A percentile compares a stretch with the other conserved stretches of the same genome.
phyloP scores from a whole-genome alignment of 2,797 vertebrate genomes.

The Apogon hyalosoma region DNA sequence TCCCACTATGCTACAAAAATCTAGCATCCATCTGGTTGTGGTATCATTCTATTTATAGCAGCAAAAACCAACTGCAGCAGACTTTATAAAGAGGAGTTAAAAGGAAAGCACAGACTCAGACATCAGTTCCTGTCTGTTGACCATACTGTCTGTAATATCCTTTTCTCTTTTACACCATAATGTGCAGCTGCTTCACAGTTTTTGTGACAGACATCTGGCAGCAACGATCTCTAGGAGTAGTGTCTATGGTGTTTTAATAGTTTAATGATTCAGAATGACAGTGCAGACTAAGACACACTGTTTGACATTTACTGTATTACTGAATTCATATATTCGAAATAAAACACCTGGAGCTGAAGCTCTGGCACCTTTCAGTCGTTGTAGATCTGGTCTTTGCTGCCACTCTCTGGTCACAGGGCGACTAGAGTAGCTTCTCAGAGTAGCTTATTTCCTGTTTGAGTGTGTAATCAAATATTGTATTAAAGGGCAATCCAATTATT shows the following conservation, averaged over 20 bases:
- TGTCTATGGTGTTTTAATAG: background rate
- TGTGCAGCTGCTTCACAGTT: background rate
- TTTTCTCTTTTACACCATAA: background rate
- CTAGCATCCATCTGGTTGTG: constrained; percentile 26
- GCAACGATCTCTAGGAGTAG: background rate
- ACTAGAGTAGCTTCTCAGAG: constrained; percentile 2
- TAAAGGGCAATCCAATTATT: background rate
- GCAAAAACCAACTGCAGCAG: constrained; percentile 28
- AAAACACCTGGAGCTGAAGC: constrained; percentile 1
- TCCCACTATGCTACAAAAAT: constrained; percentile 28
- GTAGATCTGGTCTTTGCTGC: constrained; percentile 35
- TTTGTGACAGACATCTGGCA: background rate
- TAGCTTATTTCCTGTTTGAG: background rate
- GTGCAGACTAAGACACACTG: constrained; percentile 7
- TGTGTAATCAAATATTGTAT: background rate
- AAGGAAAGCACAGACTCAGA: constrained; percentile 7
- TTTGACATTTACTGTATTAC: constrained; percentile 12
- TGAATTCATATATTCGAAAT: too few species aligned
- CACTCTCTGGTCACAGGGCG: constrained; percentile 41
- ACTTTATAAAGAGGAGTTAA: constrained; percentile 10
- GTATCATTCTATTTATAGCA: constrained; percentile 38
- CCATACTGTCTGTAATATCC: background rate
- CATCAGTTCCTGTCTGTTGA: background rate
- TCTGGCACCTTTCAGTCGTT: constrained; percentile 3
- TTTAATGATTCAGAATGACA: too few species aligned